Evolutionary conservation across 2,113 vertebrate species (phyloP).

Genomic region (Vimba vimba): DNA sequence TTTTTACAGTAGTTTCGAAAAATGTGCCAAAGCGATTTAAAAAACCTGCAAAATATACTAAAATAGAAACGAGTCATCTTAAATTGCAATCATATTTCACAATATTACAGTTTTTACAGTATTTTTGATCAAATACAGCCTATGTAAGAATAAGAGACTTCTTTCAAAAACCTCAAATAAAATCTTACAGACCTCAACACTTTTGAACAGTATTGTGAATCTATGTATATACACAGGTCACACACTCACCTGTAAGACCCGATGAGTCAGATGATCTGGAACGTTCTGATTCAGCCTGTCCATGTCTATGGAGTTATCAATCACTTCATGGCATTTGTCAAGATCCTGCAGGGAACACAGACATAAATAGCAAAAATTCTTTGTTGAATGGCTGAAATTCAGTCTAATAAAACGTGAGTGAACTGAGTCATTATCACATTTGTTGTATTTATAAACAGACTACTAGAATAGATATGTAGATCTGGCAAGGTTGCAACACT

Average conservation of each 20-base stretch:
- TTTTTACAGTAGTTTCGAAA: too few species aligned
- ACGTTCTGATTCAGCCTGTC: constrained; percentile 67
- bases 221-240: background rate
- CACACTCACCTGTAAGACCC: constrained; percentile 76
- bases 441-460: background rate
- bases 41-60: too few species aligned
- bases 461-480: background rate
- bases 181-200: too few species aligned
- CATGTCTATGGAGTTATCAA: constrained; percentile 69
- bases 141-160: too few species aligned
- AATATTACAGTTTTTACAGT: too few species aligned
- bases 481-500: background rate
- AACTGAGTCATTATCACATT: background rate
- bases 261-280: constrained; percentile 72
- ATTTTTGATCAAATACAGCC: too few species aligned
- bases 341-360: constrained; percentile 68
- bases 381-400: background rate
- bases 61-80: too few species aligned
- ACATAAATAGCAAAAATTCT: background rate
- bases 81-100: too few species aligned
- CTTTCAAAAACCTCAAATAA: too few species aligned
- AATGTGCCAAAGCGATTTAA: too few species aligned
- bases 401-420: background rate
- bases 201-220: too few species aligned
- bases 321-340: constrained; percentile 65